Percentiles rank a stretch among this genome's conserved stretches.
Conservation (phyloP, 2,113 vertebrate species). For the Microcebus jonahi region DNA sequence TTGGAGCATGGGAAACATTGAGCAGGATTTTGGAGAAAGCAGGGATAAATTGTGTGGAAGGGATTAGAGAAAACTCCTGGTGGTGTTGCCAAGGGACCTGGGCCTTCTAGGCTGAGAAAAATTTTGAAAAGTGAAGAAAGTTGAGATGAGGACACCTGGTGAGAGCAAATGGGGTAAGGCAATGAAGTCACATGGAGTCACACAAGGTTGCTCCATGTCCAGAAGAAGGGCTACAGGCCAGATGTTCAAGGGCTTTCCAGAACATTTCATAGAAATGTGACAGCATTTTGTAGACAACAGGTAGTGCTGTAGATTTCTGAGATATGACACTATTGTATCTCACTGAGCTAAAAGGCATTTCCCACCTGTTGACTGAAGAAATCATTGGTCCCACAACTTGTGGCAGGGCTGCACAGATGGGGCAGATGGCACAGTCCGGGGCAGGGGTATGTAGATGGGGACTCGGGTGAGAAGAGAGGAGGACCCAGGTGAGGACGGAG, state of each 20-base stretch:
- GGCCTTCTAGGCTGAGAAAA: neutral
- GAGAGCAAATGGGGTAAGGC: fast-evolving
- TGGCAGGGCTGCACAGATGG: too few species aligned
- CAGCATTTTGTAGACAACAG: neutral
- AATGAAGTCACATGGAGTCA: too few species aligned
- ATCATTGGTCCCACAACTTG: neutral
- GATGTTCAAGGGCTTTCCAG: neutral
- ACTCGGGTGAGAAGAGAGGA: neutral
- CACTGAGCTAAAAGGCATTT: neutral
- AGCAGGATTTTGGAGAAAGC: neutral
- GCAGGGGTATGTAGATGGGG: neutral
- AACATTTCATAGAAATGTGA: neutral
- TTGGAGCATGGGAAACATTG: fast-evolving
- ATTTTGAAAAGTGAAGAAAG: too few species aligned
- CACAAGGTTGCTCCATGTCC: fast-evolving
- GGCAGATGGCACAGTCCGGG: neutral
- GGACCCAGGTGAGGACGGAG: neutral
- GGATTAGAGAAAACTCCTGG: neutral
- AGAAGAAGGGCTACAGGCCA: too few species aligned
- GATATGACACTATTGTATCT: neutral
- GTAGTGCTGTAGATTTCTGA: neutral
- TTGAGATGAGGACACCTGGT: neutral
- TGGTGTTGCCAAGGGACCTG: too few species aligned
- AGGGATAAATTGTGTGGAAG: fast-evolving
- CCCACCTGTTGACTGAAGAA: neutral